Evolutionary conservation across 2,113 vertebrate genomes (phyloP), one percentile per base, ranked within the genome.

Genomic region (Notothenia rossii): DNA sequence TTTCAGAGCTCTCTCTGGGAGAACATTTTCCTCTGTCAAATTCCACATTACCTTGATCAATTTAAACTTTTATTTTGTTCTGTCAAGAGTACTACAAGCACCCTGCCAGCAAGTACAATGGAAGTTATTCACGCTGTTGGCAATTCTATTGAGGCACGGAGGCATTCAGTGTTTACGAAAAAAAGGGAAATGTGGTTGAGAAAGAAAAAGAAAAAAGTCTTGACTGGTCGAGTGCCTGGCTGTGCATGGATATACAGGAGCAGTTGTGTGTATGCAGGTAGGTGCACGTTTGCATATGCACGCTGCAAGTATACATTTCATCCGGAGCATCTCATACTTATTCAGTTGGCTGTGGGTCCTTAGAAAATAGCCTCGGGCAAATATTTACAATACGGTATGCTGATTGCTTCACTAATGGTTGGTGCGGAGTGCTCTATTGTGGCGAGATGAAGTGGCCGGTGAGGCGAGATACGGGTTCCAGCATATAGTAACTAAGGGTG

Each of bases 11-110:
- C 58, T 85, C 82, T 77, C 13, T 1, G 59, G 1, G n/a, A 82
- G 72, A 88, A 77, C 53, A 17, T 86, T 93, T 90, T 88, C 59
- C 80, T 87, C 79, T 63, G 87, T 86, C 88, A 90, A 86, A 91
- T 84, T 84, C 67, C 25, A 33, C 72, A 88, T 82, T 75, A 82
- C 77, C 88, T 88, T 88, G 87, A 94, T 93, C 88, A 91, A 86
- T 75, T 83, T 84, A 71, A 92, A 84, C 76, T 81, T 87, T 74
- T 70, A 84, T 84, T 87, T 79, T 71, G 73, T 83, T 87, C 84
- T 75, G 77, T 72, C 72, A 83, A 75, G 62, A 65, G 61, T 67
- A 74, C 76, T 64, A 72, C 62, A 72, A 80, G 80, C 78, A 69
- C 58, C 67, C 79, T 77, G 77, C 75, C 79, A 86, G 81, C 48